Percentiles rank a stretch among this genome's conserved stretches.
Evolutionary conservation across 1,140 invertebrate genomes (phyloP).

Genomic region (Tetragnatha versicolor): DNA sequence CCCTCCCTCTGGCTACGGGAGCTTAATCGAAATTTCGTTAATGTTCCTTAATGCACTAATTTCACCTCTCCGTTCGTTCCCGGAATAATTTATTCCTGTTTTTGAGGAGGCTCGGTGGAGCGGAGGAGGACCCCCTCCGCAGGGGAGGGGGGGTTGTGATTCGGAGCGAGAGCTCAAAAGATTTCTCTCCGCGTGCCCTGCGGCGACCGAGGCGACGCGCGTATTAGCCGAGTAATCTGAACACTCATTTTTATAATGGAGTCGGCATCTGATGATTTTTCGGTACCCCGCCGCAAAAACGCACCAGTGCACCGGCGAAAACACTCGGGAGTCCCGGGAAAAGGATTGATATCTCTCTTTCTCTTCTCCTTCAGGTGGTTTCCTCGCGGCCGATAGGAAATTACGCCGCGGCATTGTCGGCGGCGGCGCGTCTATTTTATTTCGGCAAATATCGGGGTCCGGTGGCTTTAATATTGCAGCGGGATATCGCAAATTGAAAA

Average conservation of each 20-base stretch:
- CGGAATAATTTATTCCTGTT: constrained; percentile 48
- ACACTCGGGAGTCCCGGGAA: neutral
- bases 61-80: too few species aligned
- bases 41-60: constrained; percentile 50
- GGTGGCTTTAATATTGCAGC: too few species aligned
- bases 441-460: too few species aligned
- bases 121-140: too few species aligned
- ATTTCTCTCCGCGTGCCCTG: constrained; percentile 9
- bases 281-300: neutral
- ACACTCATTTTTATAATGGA: constrained; percentile 42
- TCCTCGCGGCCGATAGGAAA: neutral
- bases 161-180: constrained; percentile 42
- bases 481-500: too few species aligned
- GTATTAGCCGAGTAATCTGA: constrained; percentile 15
- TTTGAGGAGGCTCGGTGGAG: constrained; percentile 19
- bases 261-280: constrained; percentile 29
- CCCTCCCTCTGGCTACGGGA: neutral
- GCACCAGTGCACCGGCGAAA: neutral
- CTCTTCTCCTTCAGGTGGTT: neutral
- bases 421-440: too few species aligned
- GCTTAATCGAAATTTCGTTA: constrained; percentile 48
- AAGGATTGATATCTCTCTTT: neutral
- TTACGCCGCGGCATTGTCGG: neutral
- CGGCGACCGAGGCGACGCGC: constrained; percentile 12
- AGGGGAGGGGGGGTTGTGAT: constrained; percentile 37